These are phyloP conservation scores for Peromyscus maniculatus DNA, from an alignment of 2,113 vertebrate genomes.

Conservation along the genomic window DNA sequence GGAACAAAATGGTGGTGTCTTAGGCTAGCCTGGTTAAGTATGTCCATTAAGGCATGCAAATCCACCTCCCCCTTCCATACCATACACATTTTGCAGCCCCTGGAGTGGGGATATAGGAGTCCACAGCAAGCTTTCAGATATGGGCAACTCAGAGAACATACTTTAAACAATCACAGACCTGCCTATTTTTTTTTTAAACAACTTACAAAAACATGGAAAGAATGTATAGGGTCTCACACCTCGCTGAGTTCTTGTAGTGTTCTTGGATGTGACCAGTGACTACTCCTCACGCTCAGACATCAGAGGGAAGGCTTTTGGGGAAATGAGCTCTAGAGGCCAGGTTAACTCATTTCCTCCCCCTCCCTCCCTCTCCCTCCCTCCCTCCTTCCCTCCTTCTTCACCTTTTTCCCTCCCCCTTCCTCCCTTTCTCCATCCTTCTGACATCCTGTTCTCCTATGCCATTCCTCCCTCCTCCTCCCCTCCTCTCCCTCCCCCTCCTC, in stretches of 20 bases:
- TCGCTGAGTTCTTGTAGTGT: background rate
- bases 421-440: too few species aligned
- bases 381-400: fast-evolving
- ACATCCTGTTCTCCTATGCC: too few species aligned
- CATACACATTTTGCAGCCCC: background rate
- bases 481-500: background rate
- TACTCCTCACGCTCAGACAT: background rate
- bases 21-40: background rate
- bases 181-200: constrained; percentile 25
- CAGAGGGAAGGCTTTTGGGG: background rate
- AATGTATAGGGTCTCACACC: background rate
- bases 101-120: background rate
- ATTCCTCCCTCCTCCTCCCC: background rate
- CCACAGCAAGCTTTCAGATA: background rate
- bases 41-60: background rate
- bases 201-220: constrained; percentile 17
- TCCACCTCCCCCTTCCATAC: background rate
- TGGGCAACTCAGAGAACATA: background rate
- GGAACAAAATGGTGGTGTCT: background rate
- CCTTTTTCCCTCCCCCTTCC: fast-evolving
- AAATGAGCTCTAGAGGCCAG: background rate
- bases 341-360: background rate
- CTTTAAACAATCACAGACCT: background rate
- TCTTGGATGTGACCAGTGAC: background rate
- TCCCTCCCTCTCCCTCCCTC: background rate